Percentiles rank a stretch among this genome's conserved stretches.
These are phyloP conservation scores for Ursus arctos DNA, from an alignment of 2,113 vertebrate genomes.

Conservation along the genomic window DNA sequence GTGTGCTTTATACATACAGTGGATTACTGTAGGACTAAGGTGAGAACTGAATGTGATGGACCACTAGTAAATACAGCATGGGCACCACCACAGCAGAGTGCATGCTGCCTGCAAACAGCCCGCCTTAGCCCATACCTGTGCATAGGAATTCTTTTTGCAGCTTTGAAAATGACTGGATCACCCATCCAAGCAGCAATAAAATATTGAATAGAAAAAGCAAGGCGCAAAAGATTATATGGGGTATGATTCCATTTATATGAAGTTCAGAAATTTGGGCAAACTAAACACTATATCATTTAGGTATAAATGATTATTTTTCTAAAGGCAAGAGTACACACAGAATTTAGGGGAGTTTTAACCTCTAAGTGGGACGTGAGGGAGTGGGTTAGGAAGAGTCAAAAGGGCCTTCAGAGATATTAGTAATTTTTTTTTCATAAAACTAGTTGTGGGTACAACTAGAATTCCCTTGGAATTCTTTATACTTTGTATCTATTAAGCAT, in stretches of 20 bases:
- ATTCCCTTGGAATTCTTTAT: not conserved
- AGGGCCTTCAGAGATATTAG: not conserved
- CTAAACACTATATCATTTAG: not conserved
- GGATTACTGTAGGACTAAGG: not conserved
- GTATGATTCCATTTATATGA: not conserved
- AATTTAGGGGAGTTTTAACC: not conserved
- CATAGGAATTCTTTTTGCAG: not conserved
- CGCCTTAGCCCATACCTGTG: not conserved
- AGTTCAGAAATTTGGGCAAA: not conserved
- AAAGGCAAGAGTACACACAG: not conserved
- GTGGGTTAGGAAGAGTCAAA: not conserved
- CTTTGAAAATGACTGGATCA: not conserved
- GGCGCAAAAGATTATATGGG: not conserved
- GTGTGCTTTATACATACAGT: not conserved
- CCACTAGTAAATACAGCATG: too few species aligned
- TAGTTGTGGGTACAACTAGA: not conserved
- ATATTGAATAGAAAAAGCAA: not conserved
- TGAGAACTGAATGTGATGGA: not conserved
- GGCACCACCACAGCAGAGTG: too few species aligned
- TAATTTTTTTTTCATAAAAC: not conserved
- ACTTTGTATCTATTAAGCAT: not conserved
- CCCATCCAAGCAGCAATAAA: not conserved
- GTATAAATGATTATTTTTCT: not conserved
- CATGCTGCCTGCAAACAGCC: not conserved
- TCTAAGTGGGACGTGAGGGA: not conserved